Evolutionary conservation across 2,113 vertebrate species (phyloP), one percentile per base, ranked within the genome.

Genomic region (Catharus minimus): DNA sequence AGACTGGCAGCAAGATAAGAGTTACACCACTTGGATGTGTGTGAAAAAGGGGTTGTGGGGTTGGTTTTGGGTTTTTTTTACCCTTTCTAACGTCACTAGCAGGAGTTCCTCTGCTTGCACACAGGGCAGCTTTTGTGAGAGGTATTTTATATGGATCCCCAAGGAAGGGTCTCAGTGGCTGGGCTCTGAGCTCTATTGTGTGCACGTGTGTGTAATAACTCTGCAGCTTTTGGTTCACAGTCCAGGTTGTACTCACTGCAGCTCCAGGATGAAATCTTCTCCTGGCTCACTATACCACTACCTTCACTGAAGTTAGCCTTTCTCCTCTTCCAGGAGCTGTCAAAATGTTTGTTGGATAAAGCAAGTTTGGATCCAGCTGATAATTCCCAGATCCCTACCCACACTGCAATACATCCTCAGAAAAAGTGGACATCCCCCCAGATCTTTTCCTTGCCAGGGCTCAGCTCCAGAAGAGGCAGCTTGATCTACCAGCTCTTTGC

Each of bases 51-150:
- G n/a, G 76, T 68, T 81, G 66, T 41, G 46, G 68, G 50, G 5
- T 67, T 50, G 49, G 12, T 27, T 47, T 46, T 46, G 19, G 15
- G 6, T 50, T 47, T 7, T 26, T 4, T 7, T 38, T 22, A 26
- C 47, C 61, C 32, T 55, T 71, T 81, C 72, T 52, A 94, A 87
- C 89, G 13, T 94, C 78, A 89, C 41, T 82, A 68, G 85, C 82
- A 86, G 85, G 89, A 91, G 82, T 81, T 88, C 53, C 87, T 95
- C 85, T 21, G 67, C 85, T 74, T n/a, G 3, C 74, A 87, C 72
- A 96, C 82, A 93, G 78, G 93, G 88, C 69, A 90, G 92, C 95
- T 93, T 96, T 92, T 94, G 92, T 91, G 62, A 95, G 82, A 82
- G 84, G 75, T 86, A 27, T 93, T 95, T 95, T 78, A 95, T 87